Evolutionary conservation across 2,888 invertebrate species (phyloP).

Genomic region (Yponomeuta evonymella): DNA sequence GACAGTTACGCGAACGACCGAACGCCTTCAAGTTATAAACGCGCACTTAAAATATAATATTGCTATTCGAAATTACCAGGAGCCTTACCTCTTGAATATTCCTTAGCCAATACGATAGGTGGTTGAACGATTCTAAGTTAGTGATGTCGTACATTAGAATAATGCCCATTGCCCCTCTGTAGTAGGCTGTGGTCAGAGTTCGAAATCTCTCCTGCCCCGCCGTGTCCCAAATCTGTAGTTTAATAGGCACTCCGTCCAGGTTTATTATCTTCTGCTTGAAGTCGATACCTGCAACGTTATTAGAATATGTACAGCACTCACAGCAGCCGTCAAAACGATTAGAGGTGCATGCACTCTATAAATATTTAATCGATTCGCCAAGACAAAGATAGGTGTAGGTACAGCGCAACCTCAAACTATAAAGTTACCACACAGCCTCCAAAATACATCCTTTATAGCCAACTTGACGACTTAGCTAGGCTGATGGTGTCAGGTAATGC

Average conservation of each 20-base stretch:
- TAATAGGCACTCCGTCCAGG: conserved; percentile 89
- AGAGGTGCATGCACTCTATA: not conserved
- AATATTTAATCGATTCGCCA: not conserved
- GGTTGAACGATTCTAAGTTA: conserved; percentile 92
- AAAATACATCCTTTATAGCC: not conserved
- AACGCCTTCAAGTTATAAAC: not conserved
- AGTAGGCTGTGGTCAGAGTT: conserved; percentile 91
- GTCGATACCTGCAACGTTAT: conserved; percentile 82
- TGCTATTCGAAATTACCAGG: not conserved
- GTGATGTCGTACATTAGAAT: conserved; percentile 94
- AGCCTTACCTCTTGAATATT: conserved; percentile 90
- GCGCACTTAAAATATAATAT: not conserved
- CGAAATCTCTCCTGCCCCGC: conserved; percentile 86
- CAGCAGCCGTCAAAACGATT: not conserved
- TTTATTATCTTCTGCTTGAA: conserved; percentile 94
- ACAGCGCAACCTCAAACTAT: not conserved
- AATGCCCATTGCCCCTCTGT: conserved; percentile 93
- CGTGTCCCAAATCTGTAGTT: conserved; percentile 92
- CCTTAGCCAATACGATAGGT: conserved; percentile 91
- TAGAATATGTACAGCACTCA: not conserved
- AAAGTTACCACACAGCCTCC: not conserved
- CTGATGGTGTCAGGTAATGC: not conserved
- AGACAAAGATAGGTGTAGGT: not conserved
- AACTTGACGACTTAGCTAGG: not conserved
- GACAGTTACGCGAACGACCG: not conserved